Percentiles rank a stretch among this genome's conserved stretches.
Conservation (phyloP, 2,113 vertebrate species). For the Heliornis fulica region DNA sequence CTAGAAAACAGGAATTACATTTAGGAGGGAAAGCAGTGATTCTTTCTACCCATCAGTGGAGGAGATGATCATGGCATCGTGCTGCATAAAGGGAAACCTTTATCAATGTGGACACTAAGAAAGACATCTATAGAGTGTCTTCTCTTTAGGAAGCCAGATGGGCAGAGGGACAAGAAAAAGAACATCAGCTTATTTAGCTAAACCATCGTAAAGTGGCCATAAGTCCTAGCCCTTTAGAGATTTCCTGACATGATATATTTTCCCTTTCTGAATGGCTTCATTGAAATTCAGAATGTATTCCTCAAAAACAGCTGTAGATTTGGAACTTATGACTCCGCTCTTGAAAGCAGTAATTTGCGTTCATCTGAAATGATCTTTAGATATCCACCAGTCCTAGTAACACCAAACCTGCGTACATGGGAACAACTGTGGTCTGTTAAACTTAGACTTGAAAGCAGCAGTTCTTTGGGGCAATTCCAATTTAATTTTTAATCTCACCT, state of each 20-base stretch:
- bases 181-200: background rate
- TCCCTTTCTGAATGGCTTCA: background rate
- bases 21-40: background rate
- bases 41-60: background rate
- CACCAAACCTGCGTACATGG: background rate
- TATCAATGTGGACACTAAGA: background rate
- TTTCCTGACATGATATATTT: background rate
- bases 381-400: background rate
- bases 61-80: background rate
- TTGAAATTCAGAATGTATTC: background rate
- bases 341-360: background rate
- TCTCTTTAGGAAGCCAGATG: background rate
- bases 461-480: background rate
- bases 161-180: background rate
- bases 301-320: background rate
- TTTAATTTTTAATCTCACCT: background rate
- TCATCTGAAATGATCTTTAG: background rate
- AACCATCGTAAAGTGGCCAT: background rate
- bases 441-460: background rate
- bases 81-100: background rate
- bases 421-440: background rate
- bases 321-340: background rate
- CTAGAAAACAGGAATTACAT: background rate
- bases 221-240: background rate
- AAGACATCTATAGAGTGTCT: background rate